phyloP scores from a whole-genome alignment of 2,113 vertebrate genomes.

The Hypanus sabinus region DNA sequence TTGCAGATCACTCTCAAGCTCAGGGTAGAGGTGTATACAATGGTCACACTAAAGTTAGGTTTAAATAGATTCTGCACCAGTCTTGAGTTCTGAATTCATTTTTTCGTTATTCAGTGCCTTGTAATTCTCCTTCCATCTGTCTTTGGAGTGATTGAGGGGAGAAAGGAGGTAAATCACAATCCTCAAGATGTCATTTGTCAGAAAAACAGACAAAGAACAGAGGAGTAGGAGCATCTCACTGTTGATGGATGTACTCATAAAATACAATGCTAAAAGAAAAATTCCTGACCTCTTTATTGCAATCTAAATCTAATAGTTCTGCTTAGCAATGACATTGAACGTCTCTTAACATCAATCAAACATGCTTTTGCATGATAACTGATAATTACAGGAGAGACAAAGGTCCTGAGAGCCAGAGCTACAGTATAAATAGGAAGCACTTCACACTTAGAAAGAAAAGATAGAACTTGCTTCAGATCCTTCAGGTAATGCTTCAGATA shows the following conservation, averaged over 20 bases:
- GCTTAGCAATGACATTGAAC: not conserved
- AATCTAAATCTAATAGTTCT: not conserved
- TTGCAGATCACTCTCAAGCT: not conserved
- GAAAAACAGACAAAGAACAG: not conserved
- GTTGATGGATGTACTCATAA: not conserved
- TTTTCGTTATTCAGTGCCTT: not conserved
- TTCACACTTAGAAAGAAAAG: not conserved
- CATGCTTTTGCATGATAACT: not conserved
- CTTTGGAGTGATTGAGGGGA: not conserved
- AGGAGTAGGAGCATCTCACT: not conserved
- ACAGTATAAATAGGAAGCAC: not conserved
- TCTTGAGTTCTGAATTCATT: not conserved
- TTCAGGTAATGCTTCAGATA: not conserved
- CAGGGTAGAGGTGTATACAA: not conserved
- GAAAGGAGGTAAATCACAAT: not conserved
- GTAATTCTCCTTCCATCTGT: not conserved
- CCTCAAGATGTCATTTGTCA: not conserved
- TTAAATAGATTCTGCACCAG: not conserved
- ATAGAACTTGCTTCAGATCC: not conserved
- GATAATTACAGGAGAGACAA: not conserved
- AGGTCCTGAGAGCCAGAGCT: not conserved
- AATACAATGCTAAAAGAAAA: not conserved
- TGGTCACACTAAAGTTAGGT: not conserved
- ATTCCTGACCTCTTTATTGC: not conserved
- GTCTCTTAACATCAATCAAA: not conserved